Base-by-base conservation (phyloP, 1,140 invertebrate genomes). In the Venustaconcha ellipsiformis region DNA sequence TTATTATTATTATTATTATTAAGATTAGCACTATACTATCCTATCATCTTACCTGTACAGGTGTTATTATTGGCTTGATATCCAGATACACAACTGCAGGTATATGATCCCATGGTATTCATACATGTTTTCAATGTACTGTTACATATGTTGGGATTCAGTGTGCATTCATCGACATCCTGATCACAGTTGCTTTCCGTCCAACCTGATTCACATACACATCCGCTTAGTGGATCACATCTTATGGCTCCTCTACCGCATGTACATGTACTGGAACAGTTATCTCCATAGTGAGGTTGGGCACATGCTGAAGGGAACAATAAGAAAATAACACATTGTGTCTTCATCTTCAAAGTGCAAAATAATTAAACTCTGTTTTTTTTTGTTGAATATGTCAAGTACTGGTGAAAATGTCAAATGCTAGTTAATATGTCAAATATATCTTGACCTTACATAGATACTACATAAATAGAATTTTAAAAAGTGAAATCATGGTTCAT, bases 151-250 rank as follows among this genome's bases (percentile, higher is more conserved):
- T 20, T 69, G 5, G 73, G 59, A 20, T 67, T 56, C 5, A 26
- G 48, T 48, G 11, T 6, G 17, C 85, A 87, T 64, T 83, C 83
- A 63, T 83, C 67, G 15, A 83, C 72, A 62, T 84, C 80, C 6
- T 58, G 57, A 57, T 81, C 74, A 80, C 85, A 87, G 23, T 71
- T 75, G 0, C 55, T n/a, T 11, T 80, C 83, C 1, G 79, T 76
- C 82, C 82, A 85, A 2, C 83, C 83, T 20, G 72, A 26, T 20
- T 72, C 71, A 78, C 83, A 85, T 8, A 83, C 77, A 78, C 83
- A 85, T 1, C 83, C 83, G 8, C 14, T 65, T 12, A 78, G 30
- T 14, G 71, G n/a, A 57, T 83, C 70, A 78, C 83, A 85, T 0
- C 66, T 30, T 15, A 58, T 30, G 14, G 78, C 74, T 20, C 79